Evolutionary conservation across 1,140 invertebrate species (phyloP).

Genomic region (Trissolcus basalis): DNA sequence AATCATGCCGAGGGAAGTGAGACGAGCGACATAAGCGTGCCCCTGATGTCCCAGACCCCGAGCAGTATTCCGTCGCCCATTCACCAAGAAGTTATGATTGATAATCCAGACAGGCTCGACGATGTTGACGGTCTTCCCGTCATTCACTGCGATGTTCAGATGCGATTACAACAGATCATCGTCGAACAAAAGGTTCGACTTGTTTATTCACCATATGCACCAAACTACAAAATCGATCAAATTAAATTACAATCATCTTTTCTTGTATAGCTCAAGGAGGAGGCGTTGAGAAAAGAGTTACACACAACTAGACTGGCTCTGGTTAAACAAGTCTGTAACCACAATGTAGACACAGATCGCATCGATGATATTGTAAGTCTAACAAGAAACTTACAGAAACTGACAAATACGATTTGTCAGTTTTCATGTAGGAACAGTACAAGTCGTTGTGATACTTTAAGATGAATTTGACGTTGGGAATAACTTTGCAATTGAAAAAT

Average conservation of each 20-base stretch:
- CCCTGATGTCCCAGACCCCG: conserved; percentile 69
- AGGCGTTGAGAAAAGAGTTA: conserved; percentile 82
- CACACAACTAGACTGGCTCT: conserved; percentile 82
- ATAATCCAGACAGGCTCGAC: conserved; percentile 74
- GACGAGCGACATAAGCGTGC: conserved; percentile 69
- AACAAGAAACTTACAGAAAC: not conserved
- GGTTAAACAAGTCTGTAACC: conserved; percentile 83
- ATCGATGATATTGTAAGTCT: conserved; percentile 80
- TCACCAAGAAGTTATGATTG: conserved; percentile 67
- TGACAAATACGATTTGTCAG: too few relatives aligned
- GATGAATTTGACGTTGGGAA: too few relatives aligned
- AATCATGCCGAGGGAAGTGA: conserved; percentile 69
- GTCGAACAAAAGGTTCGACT: conserved; percentile 83
- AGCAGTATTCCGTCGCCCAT: conserved; percentile 73
- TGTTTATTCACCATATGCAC: too few relatives aligned
- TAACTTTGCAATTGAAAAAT: too few relatives aligned
- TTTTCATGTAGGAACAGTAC: too few relatives aligned
- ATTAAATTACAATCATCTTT: conserved; percentile 1
- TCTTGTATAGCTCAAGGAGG: conserved; percentile 79
- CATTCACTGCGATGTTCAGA: conserved; percentile 86
- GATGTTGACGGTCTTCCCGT: conserved; percentile 89
- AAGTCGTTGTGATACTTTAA: too few relatives aligned
- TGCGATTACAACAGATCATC: conserved; percentile 86
- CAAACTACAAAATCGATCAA: too few relatives aligned
- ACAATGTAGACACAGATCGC: conserved; percentile 76